Evolutionary conservation across 2,888 invertebrate species (phyloP), one percentile per base, ranked within the genome.

Genomic region (Stegophylla sp.): DNA sequence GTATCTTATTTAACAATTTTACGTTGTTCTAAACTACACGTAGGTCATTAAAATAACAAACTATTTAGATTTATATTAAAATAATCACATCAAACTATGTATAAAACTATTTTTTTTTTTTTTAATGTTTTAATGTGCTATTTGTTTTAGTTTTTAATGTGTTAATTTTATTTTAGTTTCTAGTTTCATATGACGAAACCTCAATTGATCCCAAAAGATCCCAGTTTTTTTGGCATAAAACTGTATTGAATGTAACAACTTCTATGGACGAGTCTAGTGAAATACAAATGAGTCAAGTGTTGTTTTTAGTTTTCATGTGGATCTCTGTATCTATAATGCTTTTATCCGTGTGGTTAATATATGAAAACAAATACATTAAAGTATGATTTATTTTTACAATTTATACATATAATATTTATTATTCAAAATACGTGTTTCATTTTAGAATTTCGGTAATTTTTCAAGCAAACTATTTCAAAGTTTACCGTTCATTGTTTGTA

Each of bases 181-280:
- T 45, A 45, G 67, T 43, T 34, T 45, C 67, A 12, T 15, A 53
- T 20, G 76, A 56, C 9, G 53, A 67, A 45, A n/a, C 56, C 56
- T 26, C 67, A 10, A 67, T 67, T 56, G 77, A 77, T 59, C 59
- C 67, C 20, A 67, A 59, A 67, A 59, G 59, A 67, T 67, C 67
- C 34, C 67, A 67, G 20, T 23, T 20, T 45, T 77, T 77, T 28
- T 77, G 77, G 77, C 67, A 77, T n/a, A 67, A 77, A 59, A 69
- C 56, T 48, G 77, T 77, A 23, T 59, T 77, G 28, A 77, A 77
- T 7, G 28, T 59, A 59, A 59, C 77, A 69, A 53, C 45, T 59
- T 59, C 77, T 17, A 59, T 77, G 59, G 59, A 67, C 15, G 77
- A 77, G 20, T 45, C 77, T 9, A 67, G 59, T 59, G 45, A 67